Evolutionary conservation across 2,888 invertebrate genomes (phyloP).

Genomic region (Epistrophe eligans): DNA sequence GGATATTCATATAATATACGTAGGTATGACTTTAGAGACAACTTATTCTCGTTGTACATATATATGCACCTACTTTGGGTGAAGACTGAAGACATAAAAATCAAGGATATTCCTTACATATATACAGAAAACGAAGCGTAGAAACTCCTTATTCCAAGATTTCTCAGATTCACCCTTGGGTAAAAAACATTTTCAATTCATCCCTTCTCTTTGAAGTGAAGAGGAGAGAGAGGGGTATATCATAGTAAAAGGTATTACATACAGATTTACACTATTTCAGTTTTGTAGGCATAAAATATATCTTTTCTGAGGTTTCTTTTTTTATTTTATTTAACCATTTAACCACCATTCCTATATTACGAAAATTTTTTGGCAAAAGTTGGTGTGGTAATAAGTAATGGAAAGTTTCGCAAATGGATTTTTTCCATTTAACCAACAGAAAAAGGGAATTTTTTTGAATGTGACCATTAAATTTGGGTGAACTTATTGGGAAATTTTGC

Average conservation of each 20-base stretch:
- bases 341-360: slow-evolving; percentile 55
- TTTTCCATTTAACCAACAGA: slow-evolving; percentile 71
- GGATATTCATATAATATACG: not conserved
- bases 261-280: slow-evolving; percentile 70
- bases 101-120: not conserved
- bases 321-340: not conserved
- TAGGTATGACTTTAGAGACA: slow-evolving; percentile 16
- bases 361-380: slow-evolving; percentile 61
- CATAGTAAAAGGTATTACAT: slow-evolving; percentile 24
- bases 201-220: not conserved
- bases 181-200: slow-evolving; percentile 11
- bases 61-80: not conserved
- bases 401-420: slow-evolving; percentile 71
- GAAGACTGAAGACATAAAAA: slow-evolving; percentile 8
- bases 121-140: not conserved
- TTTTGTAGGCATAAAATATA: slow-evolving; percentile 51
- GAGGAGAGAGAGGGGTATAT: not conserved
- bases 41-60: not conserved
- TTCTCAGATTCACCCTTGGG: slow-evolving; percentile 11
- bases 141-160: not conserved
- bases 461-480: slow-evolving; percentile 68
- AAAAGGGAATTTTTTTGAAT: slow-evolving; percentile 48
- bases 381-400: slow-evolving; percentile 69
- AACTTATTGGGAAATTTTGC: slow-evolving; percentile 65
- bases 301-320: slow-evolving; percentile 27